phyloP scores from a whole-genome alignment of 2,888 invertebrate genomes.

The Autographa pulchrina region DNA sequence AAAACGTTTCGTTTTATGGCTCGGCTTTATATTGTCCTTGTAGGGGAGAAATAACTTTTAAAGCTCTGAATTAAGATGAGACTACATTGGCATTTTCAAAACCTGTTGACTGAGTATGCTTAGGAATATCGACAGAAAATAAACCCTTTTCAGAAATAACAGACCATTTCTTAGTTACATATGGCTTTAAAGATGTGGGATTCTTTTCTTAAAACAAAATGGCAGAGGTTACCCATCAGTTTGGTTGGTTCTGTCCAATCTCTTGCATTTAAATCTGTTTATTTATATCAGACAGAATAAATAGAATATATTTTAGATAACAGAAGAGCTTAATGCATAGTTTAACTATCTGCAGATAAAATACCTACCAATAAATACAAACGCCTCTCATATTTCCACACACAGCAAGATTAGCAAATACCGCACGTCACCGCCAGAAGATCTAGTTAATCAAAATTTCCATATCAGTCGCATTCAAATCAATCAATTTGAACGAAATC shows the following conservation, averaged over 20 bases:
- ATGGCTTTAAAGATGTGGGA: too few species aligned
- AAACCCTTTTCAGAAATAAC: background rate
- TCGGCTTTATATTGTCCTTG: constrained; percentile 3
- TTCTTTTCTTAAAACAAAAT: too few species aligned
- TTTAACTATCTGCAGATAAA: background rate
- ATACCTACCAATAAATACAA: background rate
- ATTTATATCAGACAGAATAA: too few species aligned
- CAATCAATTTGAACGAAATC: constrained; percentile 9
- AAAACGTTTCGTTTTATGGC: constrained; percentile 27
- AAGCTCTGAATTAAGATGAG: constrained; percentile 1
- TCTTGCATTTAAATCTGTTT: too few species aligned
- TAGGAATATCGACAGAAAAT: background rate
- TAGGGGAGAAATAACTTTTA: background rate
- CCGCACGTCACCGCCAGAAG: background rate
- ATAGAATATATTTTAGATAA: too few species aligned
- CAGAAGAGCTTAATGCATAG: too few species aligned
- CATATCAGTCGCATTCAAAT: constrained; percentile 10
- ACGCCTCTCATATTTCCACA: background rate
- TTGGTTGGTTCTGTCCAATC: too few species aligned
- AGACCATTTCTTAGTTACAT: too few species aligned
- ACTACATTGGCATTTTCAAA: constrained; percentile 4
- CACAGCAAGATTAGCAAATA: background rate
- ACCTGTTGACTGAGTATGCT: constrained; percentile 1
- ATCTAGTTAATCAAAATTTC: constrained; percentile 8
- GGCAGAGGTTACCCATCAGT: too few species aligned